Evolutionary conservation across 2,113 vertebrate species (phyloP), one percentile per base, ranked within the genome.

Genomic region (Crotalus viridis): DNA sequence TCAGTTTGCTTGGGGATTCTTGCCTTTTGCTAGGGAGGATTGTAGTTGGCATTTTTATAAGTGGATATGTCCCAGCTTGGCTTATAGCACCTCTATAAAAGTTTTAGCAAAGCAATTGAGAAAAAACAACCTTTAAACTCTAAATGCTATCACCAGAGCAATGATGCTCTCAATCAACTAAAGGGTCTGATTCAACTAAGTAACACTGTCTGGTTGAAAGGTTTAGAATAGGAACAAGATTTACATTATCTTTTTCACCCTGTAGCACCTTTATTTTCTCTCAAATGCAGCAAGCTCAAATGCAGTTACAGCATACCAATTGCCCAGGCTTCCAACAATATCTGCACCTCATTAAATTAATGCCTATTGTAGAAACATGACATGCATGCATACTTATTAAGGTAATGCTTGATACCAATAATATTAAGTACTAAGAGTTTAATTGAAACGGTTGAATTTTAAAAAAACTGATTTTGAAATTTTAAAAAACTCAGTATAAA

Each of bases 21-120:
- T 93, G 88, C 59, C 95, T 94, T 91, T 26, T 94, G 90, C 43
- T 28, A 89, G 12, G 39, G 59, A 93, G 61, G 46, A 91, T 92
- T 54, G 56, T 91, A 95, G 92, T 56, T 21, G 74, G 24, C 90
- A 69, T 48, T 96, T 94, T 57, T 22, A 51, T 0, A 43, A 12
- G 15, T 17, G 8, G 10, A 39, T 90, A 85, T 91, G 7, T 93
- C 51, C 88, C 39, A 94, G 94, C 91, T 57, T 94, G 39, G 56
- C 91, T 90, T 22, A 92, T 12, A 46, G 56, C 28, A 94, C 57
- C 56, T 56, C 51, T 5, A 0, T 21, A 85, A 94, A 0, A 0
- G 17, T 89, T 43, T 56, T 21, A 87, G 85, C 46, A 92, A 85
- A 91, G 81, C 52, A 89, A n/a, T 92, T 54, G 55, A 89, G 94